These are phyloP conservation scores for Frankliniella fusca DNA, from an alignment of 2,888 invertebrate species.

Conservation along the genomic window DNA sequence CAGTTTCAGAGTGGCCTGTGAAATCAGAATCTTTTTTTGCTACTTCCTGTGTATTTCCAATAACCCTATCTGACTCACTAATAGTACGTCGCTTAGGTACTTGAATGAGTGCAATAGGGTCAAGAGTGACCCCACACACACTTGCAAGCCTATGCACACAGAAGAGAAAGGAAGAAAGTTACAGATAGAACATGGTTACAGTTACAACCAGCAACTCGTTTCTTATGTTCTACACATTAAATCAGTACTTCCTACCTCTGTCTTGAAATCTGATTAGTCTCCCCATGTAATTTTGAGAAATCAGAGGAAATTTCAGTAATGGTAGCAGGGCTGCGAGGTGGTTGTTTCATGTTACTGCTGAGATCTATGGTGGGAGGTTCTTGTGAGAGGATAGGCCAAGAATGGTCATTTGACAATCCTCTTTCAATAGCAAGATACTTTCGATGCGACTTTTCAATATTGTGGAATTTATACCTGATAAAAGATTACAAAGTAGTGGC, in stretches of 20 bases:
- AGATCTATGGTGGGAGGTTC: slow-evolving; percentile 36
- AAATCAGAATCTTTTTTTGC: neutral
- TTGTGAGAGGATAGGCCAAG: slow-evolving; percentile 58
- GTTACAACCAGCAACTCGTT: too few species aligned
- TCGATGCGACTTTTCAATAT: neutral
- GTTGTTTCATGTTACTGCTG: slow-evolving; percentile 28
- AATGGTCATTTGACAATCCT: slow-evolving; percentile 54
- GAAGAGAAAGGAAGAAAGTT: too few species aligned
- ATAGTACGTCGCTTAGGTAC: neutral
- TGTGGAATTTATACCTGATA: neutral
- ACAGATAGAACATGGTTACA: neutral
- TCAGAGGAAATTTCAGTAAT: slow-evolving; percentile 33
- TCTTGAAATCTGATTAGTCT: neutral
- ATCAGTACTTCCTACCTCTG: neutral
- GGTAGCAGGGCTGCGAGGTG: slow-evolving; percentile 37
- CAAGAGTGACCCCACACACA: neutral
- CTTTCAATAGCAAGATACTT: slow-evolving; percentile 59
- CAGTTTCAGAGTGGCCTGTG: neutral
- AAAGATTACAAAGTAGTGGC: neutral
- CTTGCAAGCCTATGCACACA: neutral
- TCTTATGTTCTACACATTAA: too few species aligned
- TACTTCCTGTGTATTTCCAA: neutral
- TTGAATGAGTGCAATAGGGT: neutral
- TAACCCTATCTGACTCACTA: neutral
- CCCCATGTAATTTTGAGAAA: neutral